Percentiles rank a stretch among this genome's conserved stretches.
These are phyloP conservation scores for Helobdella robusta DNA, from an alignment of 2,888 invertebrate genomes.

Conservation along the genomic window DNA sequence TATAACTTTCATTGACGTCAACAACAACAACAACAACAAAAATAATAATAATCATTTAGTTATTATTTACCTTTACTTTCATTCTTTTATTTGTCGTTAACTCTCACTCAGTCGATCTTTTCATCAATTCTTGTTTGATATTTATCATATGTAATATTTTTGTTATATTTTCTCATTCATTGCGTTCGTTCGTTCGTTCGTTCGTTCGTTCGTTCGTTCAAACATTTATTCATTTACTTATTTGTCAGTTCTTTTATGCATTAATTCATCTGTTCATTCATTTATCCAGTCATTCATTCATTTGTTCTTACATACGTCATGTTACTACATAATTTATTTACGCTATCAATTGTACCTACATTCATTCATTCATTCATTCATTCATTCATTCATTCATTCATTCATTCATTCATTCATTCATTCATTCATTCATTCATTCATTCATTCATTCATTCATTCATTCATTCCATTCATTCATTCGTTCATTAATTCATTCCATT, in stretches of 20 bases:
- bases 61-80: too few species aligned
- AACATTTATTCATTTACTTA: not conserved
- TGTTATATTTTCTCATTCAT: too few species aligned
- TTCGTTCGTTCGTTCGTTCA: not conserved
- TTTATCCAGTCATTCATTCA: not conserved
- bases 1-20: too few species aligned
- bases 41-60: too few species aligned
- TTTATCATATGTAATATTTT: too few species aligned
- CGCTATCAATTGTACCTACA: not conserved
- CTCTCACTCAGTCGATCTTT: too few species aligned
- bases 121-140: too few species aligned
- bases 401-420: constrained; percentile 10
- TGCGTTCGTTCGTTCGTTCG: too few species aligned
- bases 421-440: constrained; percentile 7
- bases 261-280: not conserved
- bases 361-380: constrained; percentile 10
- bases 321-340: not conserved
- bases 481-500: too few species aligned
- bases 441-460: constrained; percentile 10
- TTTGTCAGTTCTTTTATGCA: not conserved
- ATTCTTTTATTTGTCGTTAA: too few species aligned
- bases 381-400: constrained; percentile 10
- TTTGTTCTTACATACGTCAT: not conserved
- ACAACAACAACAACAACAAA: too few species aligned
- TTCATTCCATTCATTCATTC: too few species aligned